Percentiles rank a stretch among this genome's conserved stretches.
phyloP scores from a whole-genome alignment of 2,888 invertebrate genomes.

The Phyto melanocephala region DNA sequence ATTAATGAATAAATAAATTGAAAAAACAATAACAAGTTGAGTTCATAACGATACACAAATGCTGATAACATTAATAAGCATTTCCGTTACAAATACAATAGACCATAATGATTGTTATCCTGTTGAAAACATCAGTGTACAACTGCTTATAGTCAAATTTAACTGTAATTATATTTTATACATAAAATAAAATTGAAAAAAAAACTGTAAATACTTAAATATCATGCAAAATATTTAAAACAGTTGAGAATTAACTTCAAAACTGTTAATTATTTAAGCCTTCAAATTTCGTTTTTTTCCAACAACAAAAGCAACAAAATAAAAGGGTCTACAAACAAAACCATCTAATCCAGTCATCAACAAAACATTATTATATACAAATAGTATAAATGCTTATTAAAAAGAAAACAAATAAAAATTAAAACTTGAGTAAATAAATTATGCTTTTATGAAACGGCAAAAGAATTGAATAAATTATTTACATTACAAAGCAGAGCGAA shows the following conservation, averaged over 20 bases:
- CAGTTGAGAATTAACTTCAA: not conserved
- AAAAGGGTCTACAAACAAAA: constrained; percentile 12
- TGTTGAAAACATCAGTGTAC: not conserved
- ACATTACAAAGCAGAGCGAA: not conserved
- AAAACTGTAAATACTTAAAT: not conserved
- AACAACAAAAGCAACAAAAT: not conserved
- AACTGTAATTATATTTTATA: not conserved
- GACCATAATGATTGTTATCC: constrained; percentile 8
- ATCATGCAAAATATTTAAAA: not conserved
- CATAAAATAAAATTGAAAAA: not conserved
- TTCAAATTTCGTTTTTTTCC: too few relatives aligned
- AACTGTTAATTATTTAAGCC: not conserved
- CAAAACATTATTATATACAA: not conserved
- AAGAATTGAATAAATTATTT: not conserved
- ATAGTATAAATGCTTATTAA: not conserved
- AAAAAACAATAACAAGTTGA: not conserved
- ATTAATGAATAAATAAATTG: too few relatives aligned
- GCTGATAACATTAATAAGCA: constrained; percentile 34
- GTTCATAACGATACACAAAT: not conserved
- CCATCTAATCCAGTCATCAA: constrained; percentile 16
- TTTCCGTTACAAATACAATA: constrained; percentile 49
- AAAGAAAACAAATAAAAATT: not conserved
- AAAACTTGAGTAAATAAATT: not conserved
- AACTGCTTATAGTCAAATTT: not conserved
- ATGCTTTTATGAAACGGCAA: not conserved